These are phyloP conservation scores for Venturia canescens DNA, from an alignment of 1,140 invertebrate species.

Conservation along the genomic window DNA sequence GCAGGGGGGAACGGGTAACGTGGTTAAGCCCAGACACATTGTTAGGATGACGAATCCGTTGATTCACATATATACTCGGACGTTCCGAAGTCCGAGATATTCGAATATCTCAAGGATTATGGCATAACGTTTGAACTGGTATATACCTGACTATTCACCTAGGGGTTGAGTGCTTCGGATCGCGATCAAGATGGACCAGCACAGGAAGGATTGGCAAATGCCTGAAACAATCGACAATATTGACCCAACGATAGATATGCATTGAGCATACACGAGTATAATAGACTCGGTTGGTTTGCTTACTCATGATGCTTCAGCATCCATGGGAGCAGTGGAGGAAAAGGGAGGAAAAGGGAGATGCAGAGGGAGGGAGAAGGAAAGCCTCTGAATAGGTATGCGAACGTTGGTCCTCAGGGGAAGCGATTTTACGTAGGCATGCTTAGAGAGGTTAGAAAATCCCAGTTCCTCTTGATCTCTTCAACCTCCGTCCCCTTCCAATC, in stretches of 20 bases:
- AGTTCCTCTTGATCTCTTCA: constrained; percentile 5
- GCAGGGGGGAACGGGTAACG: no score
- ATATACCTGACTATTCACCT: background rate
- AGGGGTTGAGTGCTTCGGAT: background rate
- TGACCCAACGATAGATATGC: constrained; percentile 1
- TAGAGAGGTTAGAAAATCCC: constrained; percentile 46
- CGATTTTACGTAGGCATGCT: constrained; percentile 57
- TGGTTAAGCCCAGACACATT: no score
- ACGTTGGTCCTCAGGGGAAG: constrained; percentile 22
- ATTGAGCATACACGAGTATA: background rate
- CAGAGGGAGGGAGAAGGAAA: background rate
- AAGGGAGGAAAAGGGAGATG: constrained; percentile 4
- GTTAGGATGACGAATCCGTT: no score
- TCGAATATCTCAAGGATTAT: background rate
- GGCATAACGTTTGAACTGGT: background rate
- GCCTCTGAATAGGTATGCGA: constrained; percentile 58
- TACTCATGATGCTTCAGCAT: constrained; percentile 19
- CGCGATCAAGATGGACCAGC: background rate
- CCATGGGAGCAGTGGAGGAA: constrained; percentile 44
- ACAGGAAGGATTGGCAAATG: constrained; percentile 47
- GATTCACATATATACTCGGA: background rate
- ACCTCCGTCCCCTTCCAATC: constrained; percentile 29
- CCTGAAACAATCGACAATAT: constrained; percentile 63
- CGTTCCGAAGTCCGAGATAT: background rate
- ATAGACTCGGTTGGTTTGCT: background rate